Base-by-base conservation (phyloP, 1,140 invertebrate species). In the Drosophila cardini region DNA sequence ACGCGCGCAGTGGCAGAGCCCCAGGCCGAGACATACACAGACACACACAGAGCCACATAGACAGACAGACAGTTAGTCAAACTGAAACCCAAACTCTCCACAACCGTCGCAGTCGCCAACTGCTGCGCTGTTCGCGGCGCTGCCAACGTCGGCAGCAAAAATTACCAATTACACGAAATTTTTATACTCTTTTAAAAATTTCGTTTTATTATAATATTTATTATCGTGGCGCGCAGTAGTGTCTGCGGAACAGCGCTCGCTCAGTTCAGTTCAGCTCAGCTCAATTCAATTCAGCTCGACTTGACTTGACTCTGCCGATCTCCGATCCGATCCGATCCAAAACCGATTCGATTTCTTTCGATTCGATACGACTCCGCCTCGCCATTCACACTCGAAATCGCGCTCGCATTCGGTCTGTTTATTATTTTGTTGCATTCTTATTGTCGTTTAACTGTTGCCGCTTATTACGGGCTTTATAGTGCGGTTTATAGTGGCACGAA, bases 121-220 rank as follows among this genome's bases (percentile, higher is more conserved):
- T 52, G 72, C 68, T 58, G 84, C 76, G 32, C 53, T 34, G 83
- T 18, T 63, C 30, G 57, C 53, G 61, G 21, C 77, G 74, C 80
- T 75, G 84, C 85, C 67, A 55, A 48, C 84, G 85, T 46, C 61
- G 67, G 81, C 82, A 86, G 90, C 90, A 91, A 89, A 89, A 89
- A 91, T 91, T 91, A 91, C 90, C 90, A 90, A 91, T 91, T 91
- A 91, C 90, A 91, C 86, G 83, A 91, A 90, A 91, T 91, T 91
- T 91, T 91, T 91, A 91, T 91, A 91, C 90, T 91, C 90, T 91
- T 91, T 91, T 91, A 91, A 91, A 91, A 91, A 91, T 91, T 91
- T 91, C 90, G 90, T 91, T 91, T 91, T 91, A 91, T 91, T 91
- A 91, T 91, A 91, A 91, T 91, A 91, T 91, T 91, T 91, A 91